These are phyloP conservation scores for Listrodromus nycthemerus DNA, from an alignment of 2,888 invertebrate genomes.

Conservation along the genomic window DNA sequence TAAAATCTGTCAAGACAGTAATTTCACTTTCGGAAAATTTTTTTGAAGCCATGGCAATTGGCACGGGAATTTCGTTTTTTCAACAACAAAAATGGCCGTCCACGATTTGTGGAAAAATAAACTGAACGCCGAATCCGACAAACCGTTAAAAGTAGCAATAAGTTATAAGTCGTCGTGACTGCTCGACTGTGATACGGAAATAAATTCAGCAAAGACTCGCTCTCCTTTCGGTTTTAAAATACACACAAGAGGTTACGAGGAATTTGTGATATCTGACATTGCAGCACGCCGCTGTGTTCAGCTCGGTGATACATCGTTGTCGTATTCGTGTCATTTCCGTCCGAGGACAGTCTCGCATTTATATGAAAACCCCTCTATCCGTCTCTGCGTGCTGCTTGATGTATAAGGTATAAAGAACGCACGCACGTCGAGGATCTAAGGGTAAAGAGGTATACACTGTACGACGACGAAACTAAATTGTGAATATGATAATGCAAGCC, in stretches of 20 bases:
- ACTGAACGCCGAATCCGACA: background rate
- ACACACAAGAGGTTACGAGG: conserved; percentile 29
- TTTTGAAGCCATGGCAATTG: background rate
- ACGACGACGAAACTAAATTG: conserved; percentile 75
- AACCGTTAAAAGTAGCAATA: background rate
- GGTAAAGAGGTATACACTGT: conserved; percentile 19
- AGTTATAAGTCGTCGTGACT: background rate
- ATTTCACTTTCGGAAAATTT: background rate
- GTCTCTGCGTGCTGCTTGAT: background rate
- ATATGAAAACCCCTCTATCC: conserved; percentile 37
- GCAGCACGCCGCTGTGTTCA: conserved; percentile 60
- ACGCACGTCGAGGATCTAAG: conserved; percentile 36
- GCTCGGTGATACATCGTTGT: conserved; percentile 70
- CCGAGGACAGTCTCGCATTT: conserved; percentile 55
- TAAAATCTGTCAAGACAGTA: background rate
- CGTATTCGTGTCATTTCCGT: conserved; percentile 66
- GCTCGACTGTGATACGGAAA: conserved; percentile 16
- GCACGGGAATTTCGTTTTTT: background rate
- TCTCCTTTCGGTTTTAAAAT: conserved; percentile 40
- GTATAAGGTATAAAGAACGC: conserved; percentile 19
- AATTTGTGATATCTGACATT: conserved; percentile 70
- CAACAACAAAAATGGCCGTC: background rate
- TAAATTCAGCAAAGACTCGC: conserved; percentile 45
- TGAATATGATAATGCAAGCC: conserved; percentile 81
- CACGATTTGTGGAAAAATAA: conserved; percentile 16